Evolutionary conservation across 2,797 vertebrate genomes (phyloP), one percentile per base, ranked within the genome.

Genomic region (Bryconaethiops microstoma): DNA sequence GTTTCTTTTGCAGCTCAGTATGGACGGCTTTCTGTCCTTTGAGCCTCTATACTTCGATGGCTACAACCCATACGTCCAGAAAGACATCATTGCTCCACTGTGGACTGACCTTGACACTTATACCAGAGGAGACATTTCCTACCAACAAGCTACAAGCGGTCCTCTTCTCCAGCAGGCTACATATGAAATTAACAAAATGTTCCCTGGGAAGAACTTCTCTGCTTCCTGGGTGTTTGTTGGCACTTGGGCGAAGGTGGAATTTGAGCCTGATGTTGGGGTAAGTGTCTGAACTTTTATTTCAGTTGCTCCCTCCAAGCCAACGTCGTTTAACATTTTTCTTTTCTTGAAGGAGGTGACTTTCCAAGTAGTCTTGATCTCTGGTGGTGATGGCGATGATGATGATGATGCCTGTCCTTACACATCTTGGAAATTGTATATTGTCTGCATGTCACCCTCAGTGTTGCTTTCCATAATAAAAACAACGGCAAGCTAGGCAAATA

Each of bases 311-410:
- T 7, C 17, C 52, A 1, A 54, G 3, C 2, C 14, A 54, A 2
- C 48, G 40, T 25, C 9, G 29, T 4, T 50, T 35, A 13, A 65
- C 19, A 12, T 63, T 52, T 21, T 25, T 1, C 50, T 79, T 62
- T 23, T 79, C 1, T 79, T 14, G 2, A 25, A 60, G 59, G 59
- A 60, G 21, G 59, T 13, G 59, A 60, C 59, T 12, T 25, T 60
- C 59, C 78, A 80, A 80, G 52, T 67, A 19, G 63, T 74, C 65
- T 60, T 80, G 78, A 52, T 74, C 13, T 60, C 78, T 10, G 45
- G 10, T 12, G 4, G 9, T 12, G 10, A 4, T 42, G 40, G 40
- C 40, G 10, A 48, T 7, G n/a, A n/a, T n/a, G n/a, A n/a, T n/a
- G n/a, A n/a, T n/a, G n/a, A n/a, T n/a, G 29, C 3, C 29, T 29